phyloP scores from a whole-genome alignment of 2,888 invertebrate genomes.

The Ryuthela nishihirai region DNA sequence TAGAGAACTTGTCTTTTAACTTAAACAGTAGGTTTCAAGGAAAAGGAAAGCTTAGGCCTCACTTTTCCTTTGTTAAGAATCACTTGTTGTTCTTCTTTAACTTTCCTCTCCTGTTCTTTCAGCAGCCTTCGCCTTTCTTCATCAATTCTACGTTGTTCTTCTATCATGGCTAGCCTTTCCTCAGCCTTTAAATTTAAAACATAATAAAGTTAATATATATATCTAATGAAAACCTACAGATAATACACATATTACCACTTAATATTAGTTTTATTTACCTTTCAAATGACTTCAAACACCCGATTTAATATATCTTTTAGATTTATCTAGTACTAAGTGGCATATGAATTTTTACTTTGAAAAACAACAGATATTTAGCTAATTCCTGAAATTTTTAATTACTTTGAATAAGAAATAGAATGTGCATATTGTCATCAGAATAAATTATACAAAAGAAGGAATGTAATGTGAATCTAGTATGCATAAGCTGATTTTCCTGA shows the following conservation, averaged over 20 bases:
- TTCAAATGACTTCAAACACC: no score
- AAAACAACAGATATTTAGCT: neutral
- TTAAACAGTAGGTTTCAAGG: slow-evolving; percentile 54
- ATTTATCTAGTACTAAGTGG: no score
- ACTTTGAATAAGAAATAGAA: neutral
- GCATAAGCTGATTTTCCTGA: no score
- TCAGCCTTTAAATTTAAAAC: slow-evolving; percentile 67
- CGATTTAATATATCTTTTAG: no score
- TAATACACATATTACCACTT: no score
- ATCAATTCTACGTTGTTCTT: slow-evolving; percentile 93
- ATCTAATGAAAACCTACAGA: no score
- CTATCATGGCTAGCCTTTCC: slow-evolving; percentile 92
- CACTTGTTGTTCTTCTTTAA: slow-evolving; percentile 93
- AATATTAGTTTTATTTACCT: no score
- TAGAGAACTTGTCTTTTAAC: no score
- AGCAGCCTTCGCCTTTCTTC: slow-evolving; percentile 89
- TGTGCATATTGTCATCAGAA: no score
- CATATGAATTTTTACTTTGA: neutral
- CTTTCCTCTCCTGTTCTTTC: slow-evolving; percentile 86
- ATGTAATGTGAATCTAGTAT: no score
- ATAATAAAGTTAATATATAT: no score
- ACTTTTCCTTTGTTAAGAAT: slow-evolving; percentile 96
- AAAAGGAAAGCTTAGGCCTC: slow-evolving; percentile 89
- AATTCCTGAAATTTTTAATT: neutral
- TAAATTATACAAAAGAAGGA: no score